Conservation (phyloP, 2,113 vertebrate genomes). For the Poeciliopsis turrubarensis region DNA sequence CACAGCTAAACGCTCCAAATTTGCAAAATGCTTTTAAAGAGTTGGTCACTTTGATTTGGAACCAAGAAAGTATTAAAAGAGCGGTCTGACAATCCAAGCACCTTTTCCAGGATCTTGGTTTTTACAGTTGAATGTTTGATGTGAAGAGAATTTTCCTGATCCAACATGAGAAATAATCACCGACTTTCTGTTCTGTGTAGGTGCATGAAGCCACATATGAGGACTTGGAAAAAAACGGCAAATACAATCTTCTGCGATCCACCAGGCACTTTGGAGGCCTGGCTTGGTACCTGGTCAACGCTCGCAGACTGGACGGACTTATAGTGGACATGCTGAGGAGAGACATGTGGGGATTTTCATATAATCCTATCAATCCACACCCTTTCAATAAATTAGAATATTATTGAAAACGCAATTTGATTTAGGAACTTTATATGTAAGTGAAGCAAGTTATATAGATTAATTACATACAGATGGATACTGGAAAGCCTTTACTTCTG, state of each 20-base stretch:
- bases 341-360: conserved; percentile 85
- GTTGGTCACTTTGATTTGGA: too few species aligned
- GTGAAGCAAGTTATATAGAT: too few species aligned
- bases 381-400: too few species aligned
- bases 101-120: too few species aligned
- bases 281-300: conserved; percentile 88
- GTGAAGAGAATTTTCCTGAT: not conserved
- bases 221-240: conserved; percentile 86
- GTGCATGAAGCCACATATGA: conserved; percentile 86
- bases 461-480: too few species aligned
- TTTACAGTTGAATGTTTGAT: not conserved
- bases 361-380: not conserved
- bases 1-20: too few species aligned
- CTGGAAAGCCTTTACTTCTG: too few species aligned
- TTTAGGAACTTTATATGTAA: too few species aligned
- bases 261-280: conserved; percentile 93
- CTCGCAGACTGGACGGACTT: conserved; percentile 87
- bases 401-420: too few species aligned
- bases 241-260: conserved; percentile 89
- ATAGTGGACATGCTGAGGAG: conserved; percentile 91
- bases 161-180: not conserved
- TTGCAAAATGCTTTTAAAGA: too few species aligned
- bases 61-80: too few species aligned
- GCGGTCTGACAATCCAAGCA: too few species aligned
- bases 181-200: conserved; percentile 59